Percentiles rank a stretch among this genome's conserved stretches.
phyloP scores from a whole-genome alignment of 2,888 invertebrate species.

The Microdon myrmicae region DNA sequence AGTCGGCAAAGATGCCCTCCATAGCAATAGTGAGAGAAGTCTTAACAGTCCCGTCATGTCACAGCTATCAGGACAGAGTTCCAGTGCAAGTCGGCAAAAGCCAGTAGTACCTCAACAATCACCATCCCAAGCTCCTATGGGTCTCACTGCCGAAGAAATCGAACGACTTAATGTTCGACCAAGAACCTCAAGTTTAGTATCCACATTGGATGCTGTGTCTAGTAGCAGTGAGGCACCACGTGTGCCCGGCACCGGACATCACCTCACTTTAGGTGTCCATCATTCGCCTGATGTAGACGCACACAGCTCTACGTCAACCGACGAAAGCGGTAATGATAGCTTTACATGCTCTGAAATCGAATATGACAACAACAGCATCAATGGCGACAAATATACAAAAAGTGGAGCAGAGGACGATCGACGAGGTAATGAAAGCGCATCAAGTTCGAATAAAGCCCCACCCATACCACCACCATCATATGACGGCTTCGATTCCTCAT shows the following conservation, averaged over 20 bases:
- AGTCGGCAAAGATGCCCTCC: constrained; percentile 87
- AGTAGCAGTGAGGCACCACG: constrained; percentile 86
- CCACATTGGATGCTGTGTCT: constrained; percentile 92
- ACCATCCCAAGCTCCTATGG: constrained; percentile 80
- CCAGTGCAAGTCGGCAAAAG: constrained; percentile 80
- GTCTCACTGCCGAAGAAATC: constrained; percentile 92
- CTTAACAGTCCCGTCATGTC: constrained; percentile 94
- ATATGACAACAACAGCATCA: constrained; percentile 89
- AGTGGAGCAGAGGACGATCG: constrained; percentile 73
- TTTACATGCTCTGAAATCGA: constrained; percentile 99
- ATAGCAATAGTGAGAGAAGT: constrained; percentile 91
- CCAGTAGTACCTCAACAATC: constrained; percentile 76
- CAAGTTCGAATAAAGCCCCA: constrained; percentile 70
- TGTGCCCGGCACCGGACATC: constrained; percentile 74
- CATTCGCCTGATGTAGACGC: constrained; percentile 79
- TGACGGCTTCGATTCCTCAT: constrained; percentile 93
- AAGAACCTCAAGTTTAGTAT: constrained; percentile 88
- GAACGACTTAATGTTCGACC: constrained; percentile 89
- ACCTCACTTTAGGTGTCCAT: constrained; percentile 78
- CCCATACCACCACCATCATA: constrained; percentile 82
- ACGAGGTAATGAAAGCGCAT: constrained; percentile 70
- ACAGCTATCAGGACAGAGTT: constrained; percentile 87
- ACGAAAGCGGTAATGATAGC: constrained; percentile 95
- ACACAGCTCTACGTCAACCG: constrained; percentile 84
- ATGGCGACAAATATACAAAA: constrained; percentile 78